Base-by-base conservation (phyloP, 2,888 invertebrate genomes). In the Drosophila stalkeri region DNA sequence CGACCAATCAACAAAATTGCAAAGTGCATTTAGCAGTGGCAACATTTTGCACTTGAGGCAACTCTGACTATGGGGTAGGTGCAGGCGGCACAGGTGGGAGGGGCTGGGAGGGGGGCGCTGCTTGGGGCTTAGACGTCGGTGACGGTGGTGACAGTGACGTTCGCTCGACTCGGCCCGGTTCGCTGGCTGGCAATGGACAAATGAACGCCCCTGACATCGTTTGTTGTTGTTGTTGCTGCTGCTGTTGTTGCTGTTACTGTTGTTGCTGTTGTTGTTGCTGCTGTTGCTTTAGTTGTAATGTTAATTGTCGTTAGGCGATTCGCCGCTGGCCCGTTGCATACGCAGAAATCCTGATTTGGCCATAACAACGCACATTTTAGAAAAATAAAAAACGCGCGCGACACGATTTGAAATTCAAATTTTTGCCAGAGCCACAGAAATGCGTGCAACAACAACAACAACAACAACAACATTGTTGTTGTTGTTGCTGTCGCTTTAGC, bases 271-370 rank as follows among this genome's bases (percentile, higher is more conserved):
- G 43, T 9, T 33, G 33, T 18, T 59, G 41, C 47, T 31, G 47
- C 8, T 43, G 61, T 47, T 69, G 80, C 69, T 86, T 72, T 79
- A 67, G 81, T 75, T 85, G 81, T 86, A 88, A 85, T 88, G 88
- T 89, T 73, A 84, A 88, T 85, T 85, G 89, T 75, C 65, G 89
- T 81, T 85, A 71, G 84, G 67, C 73, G 86, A 64, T 78, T 67
- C 60, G 70, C 55, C 51, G 51, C 51, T 67, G 71, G 66, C 66
- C 72, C 71, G 80, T 51, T 82, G 66, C 43, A 75, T 79, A 89
- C 90, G 86, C 90, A 88, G 90, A 87, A 87, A 89, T 87, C 86
- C 86, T 88, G 86, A 87, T 87, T 87, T 87, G 86, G 86, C 76
- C 67, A 87, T 82, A 86, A 86, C 89, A 89, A 86, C 87, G 87